phyloP scores from a whole-genome alignment of 2,113 vertebrate genomes.

The Stigmatopora nigra region DNA sequence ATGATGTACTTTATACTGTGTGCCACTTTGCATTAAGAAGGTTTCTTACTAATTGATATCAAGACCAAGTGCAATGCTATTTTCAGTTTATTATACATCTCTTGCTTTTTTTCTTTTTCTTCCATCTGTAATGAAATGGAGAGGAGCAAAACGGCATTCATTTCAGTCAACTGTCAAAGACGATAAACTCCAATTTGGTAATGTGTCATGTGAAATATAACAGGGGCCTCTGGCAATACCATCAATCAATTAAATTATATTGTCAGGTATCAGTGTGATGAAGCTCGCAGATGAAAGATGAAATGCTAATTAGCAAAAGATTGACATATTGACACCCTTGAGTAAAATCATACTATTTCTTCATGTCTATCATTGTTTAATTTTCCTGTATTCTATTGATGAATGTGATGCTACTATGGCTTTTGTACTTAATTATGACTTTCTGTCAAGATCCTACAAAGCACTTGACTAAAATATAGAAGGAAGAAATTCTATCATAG shows the following conservation, averaged over 20 bases:
- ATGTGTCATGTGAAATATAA: conserved; percentile 65
- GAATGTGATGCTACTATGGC: background rate
- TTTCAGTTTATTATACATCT: conserved; percentile 33
- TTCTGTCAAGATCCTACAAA: background rate
- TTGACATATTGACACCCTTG: conserved; percentile 26
- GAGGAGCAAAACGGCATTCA: conserved; percentile 38
- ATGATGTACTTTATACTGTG: background rate
- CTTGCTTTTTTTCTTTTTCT: conserved; percentile 27
- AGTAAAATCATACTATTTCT: conserved; percentile 16
- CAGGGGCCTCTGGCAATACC: conserved; percentile 43
- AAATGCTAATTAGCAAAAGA: conserved; percentile 22
- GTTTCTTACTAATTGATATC: conserved; percentile 16
- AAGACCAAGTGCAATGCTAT: conserved; percentile 2
- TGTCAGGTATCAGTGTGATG: conserved; percentile 50
- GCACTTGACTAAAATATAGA: background rate
- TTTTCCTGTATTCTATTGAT: conserved; percentile 6
- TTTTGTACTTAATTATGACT: background rate
- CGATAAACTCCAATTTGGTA: conserved; percentile 52
- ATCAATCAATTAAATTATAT: conserved; percentile 53
- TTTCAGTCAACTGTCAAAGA: conserved; percentile 50
- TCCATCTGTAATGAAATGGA: conserved; percentile 52
- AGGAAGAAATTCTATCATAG: background rate
- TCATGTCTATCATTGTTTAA: background rate
- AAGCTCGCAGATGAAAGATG: conserved; percentile 39
- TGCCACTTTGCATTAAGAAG: conserved; percentile 1